Percentiles rank a stretch among this genome's conserved stretches.
phyloP scores from a whole-genome alignment of 2,888 invertebrate species.

The Eupithecia exiguata region DNA sequence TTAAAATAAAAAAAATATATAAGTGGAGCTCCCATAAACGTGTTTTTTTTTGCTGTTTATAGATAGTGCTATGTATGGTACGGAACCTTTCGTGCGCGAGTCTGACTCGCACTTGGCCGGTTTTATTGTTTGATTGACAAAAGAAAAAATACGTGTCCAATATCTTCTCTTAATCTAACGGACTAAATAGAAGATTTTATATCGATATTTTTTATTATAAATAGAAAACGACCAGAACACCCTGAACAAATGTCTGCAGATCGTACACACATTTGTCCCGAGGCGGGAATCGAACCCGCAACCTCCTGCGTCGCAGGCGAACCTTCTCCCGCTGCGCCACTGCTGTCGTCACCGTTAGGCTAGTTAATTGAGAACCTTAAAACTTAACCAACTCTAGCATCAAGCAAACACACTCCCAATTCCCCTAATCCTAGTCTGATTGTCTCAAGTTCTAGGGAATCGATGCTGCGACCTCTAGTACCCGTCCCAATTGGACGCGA shows the following conservation, averaged over 20 bases:
- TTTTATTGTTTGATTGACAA: too few species aligned
- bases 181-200: too few species aligned
- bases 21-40: too few species aligned
- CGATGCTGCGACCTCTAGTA: constrained; percentile 17
- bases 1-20: too few species aligned
- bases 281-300: background rate
- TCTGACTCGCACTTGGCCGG: too few species aligned
- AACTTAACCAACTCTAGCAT: background rate
- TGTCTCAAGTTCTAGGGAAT: constrained; percentile 4
- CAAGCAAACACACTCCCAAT: background rate
- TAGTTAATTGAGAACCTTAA: background rate
- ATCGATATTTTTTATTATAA: background rate
- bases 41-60: too few species aligned
- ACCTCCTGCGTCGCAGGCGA: background rate
- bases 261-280: background rate
- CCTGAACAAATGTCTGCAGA: too few species aligned
- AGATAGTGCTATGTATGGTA: too few species aligned
- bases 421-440: background rate
- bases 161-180: too few species aligned
- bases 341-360: background rate
- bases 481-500: constrained; percentile 9
- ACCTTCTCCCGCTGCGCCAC: background rate
- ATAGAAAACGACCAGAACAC: background rate
- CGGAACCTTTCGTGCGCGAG: too few species aligned
- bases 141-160: too few species aligned